Base-by-base conservation (phyloP, 2,797 vertebrate genomes). In the Alauda arvensis region DNA sequence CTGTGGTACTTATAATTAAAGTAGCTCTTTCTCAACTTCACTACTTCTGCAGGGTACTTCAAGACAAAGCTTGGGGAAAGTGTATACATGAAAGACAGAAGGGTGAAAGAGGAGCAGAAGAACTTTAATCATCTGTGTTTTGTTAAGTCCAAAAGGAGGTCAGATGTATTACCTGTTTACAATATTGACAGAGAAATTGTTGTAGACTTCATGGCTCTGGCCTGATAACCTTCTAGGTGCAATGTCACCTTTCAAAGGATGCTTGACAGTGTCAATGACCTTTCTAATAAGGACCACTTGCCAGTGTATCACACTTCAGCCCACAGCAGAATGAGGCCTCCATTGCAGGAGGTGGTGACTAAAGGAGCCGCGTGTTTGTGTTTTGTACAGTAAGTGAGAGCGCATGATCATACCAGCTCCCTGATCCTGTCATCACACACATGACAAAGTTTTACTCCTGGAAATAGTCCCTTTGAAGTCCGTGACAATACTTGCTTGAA, bases 1-100 rank as follows among this genome's bases (percentile, higher is more conserved):
- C 93, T 93, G 87, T 85, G 94, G 93, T 95, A 94, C 96, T 97
- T 96, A 85, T 93, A 96, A 97, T 96, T 97, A 97, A 97, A 96
- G 87, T 92, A 95, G 94, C 94, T 97, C 90, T 92, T 96, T 96
- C 92, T 92, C 92, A 95, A 96, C 94, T 96, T 96, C 83, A 55
- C 76, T 94, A 77, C 84, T 93, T 96, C 89, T 90, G 62, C 84
- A 52, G 91, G 39, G 90, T 94, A 87, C 87, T 93, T 71, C 83
- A 89, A 95, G 77, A 95, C 85, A 89, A 93, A 84, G 90, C 85
- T 83, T 91, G 56, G 63, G 53, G 55, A 79, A 90, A 82, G 45
- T 53, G 51, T 77, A 42, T 85, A 39, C 42, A 42, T 60, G 60
- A 48, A 53, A 86, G 12, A 56, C 6, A 29, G 83, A 83, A 34